Conservation (phyloP, 2,113 vertebrate genomes). For the Colaptes auratus region DNA sequence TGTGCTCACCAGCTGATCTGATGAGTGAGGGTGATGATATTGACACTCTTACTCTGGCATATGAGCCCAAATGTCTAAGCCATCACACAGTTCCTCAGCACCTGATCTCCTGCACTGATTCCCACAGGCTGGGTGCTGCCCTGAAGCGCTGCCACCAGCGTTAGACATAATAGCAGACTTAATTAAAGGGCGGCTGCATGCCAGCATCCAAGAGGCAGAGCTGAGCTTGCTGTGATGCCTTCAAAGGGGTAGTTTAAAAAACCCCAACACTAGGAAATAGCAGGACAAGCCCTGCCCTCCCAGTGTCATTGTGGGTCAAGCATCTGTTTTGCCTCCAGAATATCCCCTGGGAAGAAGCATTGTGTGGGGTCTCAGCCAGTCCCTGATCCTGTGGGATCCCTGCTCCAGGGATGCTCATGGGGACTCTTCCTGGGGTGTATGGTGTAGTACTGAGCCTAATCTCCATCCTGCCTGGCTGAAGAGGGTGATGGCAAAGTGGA, state of each 20-base stretch:
- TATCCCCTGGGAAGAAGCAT: not conserved
- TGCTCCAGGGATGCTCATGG: fast-evolving
- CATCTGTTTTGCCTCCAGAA: not conserved
- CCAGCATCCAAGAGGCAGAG: slow-evolving; percentile 44
- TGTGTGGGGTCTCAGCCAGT: fast-evolving
- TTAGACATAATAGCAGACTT: not conserved
- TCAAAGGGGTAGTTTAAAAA: not conserved
- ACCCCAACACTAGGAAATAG: not conserved
- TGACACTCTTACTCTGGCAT: not conserved
- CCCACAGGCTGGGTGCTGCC: not conserved
- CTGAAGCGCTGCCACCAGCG: not conserved
- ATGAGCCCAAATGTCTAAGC: not conserved
- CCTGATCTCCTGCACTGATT: not conserved
- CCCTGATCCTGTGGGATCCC: not conserved
- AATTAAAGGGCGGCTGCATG: slow-evolving; percentile 17
- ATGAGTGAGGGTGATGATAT: not conserved
- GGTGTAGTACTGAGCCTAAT: fast-evolving
- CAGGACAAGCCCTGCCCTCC: not conserved
- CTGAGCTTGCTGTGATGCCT: not conserved
- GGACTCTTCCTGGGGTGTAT: not conserved
- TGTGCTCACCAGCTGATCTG: not conserved
- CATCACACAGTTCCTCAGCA: not conserved
- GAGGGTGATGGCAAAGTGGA: not conserved
- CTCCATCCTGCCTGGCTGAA: not conserved
- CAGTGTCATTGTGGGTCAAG: fast-evolving